Base-by-base conservation (phyloP, 1,140 invertebrate genomes). In the Calliphora vicina region DNA sequence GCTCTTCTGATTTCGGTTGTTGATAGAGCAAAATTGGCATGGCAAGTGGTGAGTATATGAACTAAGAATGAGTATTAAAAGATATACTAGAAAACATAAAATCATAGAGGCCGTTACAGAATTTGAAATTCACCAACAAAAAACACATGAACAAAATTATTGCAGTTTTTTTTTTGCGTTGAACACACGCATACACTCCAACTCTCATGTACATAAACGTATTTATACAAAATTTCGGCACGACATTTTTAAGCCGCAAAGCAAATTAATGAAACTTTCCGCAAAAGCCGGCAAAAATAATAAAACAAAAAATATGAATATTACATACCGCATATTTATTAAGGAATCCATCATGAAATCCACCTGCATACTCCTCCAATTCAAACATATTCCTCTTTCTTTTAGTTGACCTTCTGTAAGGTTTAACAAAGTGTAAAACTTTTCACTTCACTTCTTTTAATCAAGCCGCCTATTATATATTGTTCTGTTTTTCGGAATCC, bases 251-350 rank as follows among this genome's bases (percentile, higher is more conserved):
- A 67, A 57, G n/a, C 15, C 15, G n/a, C 50, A 20, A n/a, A n/a
- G n/a, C n/a, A n/a, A n/a, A 67, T n/a, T 23, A 67, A 50, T 23
- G n/a, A 23, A 67, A 67, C n/a, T 67, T 67, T 67, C n/a, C 61
- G n/a, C 61, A 67, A 20, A 20, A 67, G 5, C 74, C 74, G 74
- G 74, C 35, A 78, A 78, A 80, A 80, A 26, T 50, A 26, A 35
- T 35, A 35, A 35, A 1, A n/a, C n/a, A n/a, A n/a, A 5, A 35
- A 35, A 35, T 35, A 35, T 35, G 35, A 35, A 35, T 50, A 29
- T 29, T 35, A 85, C 89, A 87, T 82, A 90, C 89, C 83, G 89
- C 86, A 87, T 90, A 89, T 88, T 90, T 90, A 83, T 85, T 90
- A 84, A 90, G 88, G 81, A 90, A 88, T 42, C 88, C 86, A 83